phyloP scores from a whole-genome alignment of 2,888 invertebrate species.

The Shargacucullia verbasci region DNA sequence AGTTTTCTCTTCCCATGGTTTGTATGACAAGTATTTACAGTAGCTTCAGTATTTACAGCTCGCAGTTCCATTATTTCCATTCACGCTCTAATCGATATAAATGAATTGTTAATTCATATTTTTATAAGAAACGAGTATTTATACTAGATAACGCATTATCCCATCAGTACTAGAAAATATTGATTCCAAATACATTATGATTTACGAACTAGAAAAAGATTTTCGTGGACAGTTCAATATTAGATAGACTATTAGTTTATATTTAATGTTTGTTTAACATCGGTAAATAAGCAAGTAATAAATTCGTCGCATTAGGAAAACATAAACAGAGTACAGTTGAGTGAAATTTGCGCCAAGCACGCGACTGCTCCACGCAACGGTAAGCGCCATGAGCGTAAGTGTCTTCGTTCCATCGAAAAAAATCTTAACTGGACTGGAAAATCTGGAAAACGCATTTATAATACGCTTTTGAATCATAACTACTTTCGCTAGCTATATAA shows the following conservation, averaged over 20 bases:
- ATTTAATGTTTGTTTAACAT: too few species aligned
- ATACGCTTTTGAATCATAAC: conserved; percentile 78
- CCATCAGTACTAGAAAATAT: too few species aligned
- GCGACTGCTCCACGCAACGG: conserved; percentile 80
- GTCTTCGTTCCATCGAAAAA: conserved; percentile 73
- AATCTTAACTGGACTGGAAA: conserved; percentile 77
- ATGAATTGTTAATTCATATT: too few species aligned
- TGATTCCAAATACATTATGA: too few species aligned
- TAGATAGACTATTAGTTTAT: too few species aligned
- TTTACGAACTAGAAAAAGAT: too few species aligned
- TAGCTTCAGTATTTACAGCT: conserved; percentile 55
- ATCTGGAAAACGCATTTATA: conserved; percentile 77
- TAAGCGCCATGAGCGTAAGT: conserved; percentile 76
- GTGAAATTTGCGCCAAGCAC: conserved; percentile 79
- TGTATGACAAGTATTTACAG: conserved; percentile 59
- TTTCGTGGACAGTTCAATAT: too few species aligned
- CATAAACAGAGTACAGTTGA: conserved; percentile 54
- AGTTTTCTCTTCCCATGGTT: conserved; percentile 80
- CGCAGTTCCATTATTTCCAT: conserved; percentile 26
- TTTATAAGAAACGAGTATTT: too few species aligned
- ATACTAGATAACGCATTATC: too few species aligned
- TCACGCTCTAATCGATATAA: conserved; percentile 15
- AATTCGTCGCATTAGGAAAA: conserved; percentile 50
- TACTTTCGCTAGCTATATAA: conserved; percentile 80
- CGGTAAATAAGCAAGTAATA: not conserved